Evolutionary conservation across 2,113 vertebrate genomes (phyloP), one percentile per base, ranked within the genome.

Genomic region (Aythya baeri): DNA sequence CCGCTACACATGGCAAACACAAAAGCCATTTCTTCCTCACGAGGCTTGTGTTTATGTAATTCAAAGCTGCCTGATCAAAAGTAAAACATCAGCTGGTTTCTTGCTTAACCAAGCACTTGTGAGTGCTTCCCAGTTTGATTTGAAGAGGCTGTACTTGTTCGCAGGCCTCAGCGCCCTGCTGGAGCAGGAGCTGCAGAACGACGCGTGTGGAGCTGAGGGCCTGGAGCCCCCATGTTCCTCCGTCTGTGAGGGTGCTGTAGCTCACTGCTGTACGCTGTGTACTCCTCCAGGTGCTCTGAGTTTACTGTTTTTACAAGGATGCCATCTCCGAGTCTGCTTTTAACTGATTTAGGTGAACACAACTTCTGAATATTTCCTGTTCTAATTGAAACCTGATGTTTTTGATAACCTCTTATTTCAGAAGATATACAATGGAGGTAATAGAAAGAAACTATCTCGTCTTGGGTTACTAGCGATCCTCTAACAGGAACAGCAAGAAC

Each of bases 361-460:
- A 57, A 8, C 36, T 32, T n/a, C 14, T 18, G 34, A 61, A 6
- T 46, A 52, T 34, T 82, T 92, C 72, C 25, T 81, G 9, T 76
- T 61, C 23, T 86, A 52, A 83, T 3, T 68, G 59, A 82, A 92
- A 41, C 54, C 22, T 22, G 15, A 36, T 54, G 62, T 68, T 73
- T 73, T 52, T 59, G 61, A 13, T 73, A 70, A 54, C 18, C 54
- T 50, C 52, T 29, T 38, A 85, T 83, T 77, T 86, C 49, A 74
- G 32, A 68, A 38, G 32, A 27, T 86, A 21, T 74, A 31, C 58
- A 34, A 66, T 90, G 36, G 82, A 98, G 97, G 98, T 97, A 54
- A 95, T 97, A 1, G 97, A 98, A 97, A 95, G 97, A 36, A 98
- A 98, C 92, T 59, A 44, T 38, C 91, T 91, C 52, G 97, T 98